These are phyloP conservation scores for Oreortyx pictus DNA, from an alignment of 2,797 vertebrate genomes.

Conservation along the genomic window DNA sequence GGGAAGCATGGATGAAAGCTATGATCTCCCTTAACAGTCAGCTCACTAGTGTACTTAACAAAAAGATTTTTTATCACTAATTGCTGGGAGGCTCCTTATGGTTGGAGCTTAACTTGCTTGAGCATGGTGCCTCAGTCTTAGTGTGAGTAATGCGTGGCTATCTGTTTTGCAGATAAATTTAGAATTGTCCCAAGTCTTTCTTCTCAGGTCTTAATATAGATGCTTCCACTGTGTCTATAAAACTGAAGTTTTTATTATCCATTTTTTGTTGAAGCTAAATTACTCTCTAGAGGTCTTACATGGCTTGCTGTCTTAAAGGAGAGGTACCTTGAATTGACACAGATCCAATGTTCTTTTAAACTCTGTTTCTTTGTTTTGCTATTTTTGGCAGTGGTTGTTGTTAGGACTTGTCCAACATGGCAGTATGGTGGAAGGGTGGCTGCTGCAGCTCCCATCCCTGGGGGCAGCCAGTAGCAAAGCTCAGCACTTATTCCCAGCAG, in stretches of 20 bases:
- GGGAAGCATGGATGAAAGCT: neutral
- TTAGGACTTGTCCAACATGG: neutral
- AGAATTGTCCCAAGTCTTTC: neutral
- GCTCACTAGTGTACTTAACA: neutral
- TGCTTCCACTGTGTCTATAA: neutral
- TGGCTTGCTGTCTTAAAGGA: neutral
- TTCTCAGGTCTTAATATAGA: neutral
- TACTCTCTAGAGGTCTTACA: neutral
- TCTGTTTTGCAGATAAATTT: neutral
- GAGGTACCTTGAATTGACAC: neutral
- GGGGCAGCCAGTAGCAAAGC: neutral
- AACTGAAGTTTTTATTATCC: neutral
- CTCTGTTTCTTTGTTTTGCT: rapidly evolving
- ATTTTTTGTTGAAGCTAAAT: neutral
- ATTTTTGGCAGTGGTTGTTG: neutral
- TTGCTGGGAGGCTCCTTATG: neutral
- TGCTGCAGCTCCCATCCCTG: neutral
- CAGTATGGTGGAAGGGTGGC: neutral
- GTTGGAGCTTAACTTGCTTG: neutral
- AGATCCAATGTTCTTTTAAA: neutral
- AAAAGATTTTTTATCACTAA: neutral
- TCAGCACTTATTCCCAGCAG: neutral
- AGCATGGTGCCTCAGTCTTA: neutral
- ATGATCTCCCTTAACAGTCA: neutral
- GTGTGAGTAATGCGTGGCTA: rapidly evolving